Evolutionary conservation across 2,888 invertebrate species (phyloP).

Genomic region (Operophtera brumata): DNA sequence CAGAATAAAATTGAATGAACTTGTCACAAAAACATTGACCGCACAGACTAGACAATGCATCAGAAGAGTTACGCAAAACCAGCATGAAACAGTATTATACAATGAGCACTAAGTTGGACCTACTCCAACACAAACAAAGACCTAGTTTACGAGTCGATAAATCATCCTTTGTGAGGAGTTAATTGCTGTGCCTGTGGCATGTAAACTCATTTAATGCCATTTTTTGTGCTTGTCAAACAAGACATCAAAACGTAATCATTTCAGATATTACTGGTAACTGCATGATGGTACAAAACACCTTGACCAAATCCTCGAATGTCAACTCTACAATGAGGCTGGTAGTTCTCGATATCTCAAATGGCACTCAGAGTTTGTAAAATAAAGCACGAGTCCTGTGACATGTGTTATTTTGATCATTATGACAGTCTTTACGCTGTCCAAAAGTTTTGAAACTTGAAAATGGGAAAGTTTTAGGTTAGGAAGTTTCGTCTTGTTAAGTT

Average conservation of each 20-base stretch:
- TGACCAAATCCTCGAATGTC: no score
- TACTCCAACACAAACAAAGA: conserved; percentile 50
- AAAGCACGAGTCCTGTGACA: no score
- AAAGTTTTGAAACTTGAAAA: no score
- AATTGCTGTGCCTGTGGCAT: conserved; percentile 36
- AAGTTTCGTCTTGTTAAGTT: no score
- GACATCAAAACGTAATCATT: conserved; percentile 7
- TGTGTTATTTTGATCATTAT: no score
- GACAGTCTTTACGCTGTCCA: no score
- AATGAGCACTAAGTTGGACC: conserved; percentile 43
- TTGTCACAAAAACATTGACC: neutral
- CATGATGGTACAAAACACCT: no score
- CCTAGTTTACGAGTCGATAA: conserved; percentile 42
- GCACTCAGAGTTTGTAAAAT: no score
- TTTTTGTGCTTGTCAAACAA: conserved; percentile 19
- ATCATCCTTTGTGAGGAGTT: conserved; percentile 46
- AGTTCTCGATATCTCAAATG: no score
- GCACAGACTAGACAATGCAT: conserved; percentile 2
- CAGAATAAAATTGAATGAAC: conserved; percentile 10
- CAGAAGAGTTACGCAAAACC: conserved; percentile 27
- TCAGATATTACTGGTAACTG: neutral
- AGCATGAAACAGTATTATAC: conserved; percentile 36
- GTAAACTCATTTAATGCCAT: conserved; percentile 20
- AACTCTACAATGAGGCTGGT: no score
- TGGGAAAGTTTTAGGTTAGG: no score